Conservation (phyloP, 1,140 invertebrate genomes). For the Conopomorpha cramerella region DNA sequence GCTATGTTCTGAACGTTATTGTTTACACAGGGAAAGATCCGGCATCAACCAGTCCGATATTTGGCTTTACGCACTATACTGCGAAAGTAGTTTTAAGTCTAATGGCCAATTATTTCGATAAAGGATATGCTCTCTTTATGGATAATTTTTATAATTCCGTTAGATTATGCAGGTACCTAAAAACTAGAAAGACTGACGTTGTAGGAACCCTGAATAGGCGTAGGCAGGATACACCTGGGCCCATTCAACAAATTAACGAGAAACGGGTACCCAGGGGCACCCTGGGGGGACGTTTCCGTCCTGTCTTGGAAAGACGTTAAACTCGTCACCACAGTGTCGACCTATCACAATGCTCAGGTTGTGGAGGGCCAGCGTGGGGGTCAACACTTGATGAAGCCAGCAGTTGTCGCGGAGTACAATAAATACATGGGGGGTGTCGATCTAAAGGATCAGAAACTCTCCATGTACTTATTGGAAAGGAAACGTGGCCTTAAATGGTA, state of each 20-base stretch:
- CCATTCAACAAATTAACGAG: constrained; percentile 4
- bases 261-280: constrained; percentile 2
- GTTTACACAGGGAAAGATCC: constrained; percentile 2
- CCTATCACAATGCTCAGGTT: constrained; percentile 1
- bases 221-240: background rate
- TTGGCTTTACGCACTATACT: background rate
- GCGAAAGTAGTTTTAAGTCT: constrained; percentile 2
- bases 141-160: constrained; percentile 18
- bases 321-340: constrained; percentile 3
- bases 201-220: constrained; percentile 10
- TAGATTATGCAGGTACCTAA: constrained; percentile 9
- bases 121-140: constrained; percentile 12
- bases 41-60: background rate
- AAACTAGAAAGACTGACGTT: constrained; percentile 8
- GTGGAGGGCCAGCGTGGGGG: background rate
- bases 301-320: constrained; percentile 3
- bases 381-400: constrained; percentile 1
- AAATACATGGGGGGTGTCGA: constrained; percentile 13
- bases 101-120: constrained; percentile 3
- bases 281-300: constrained; percentile 8
- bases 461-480: constrained; percentile 5
- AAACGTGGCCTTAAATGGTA: constrained; percentile 7
- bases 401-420: constrained; percentile 10
- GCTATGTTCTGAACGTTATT: constrained; percentile 7
- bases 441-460: constrained; percentile 8